Base-by-base conservation (phyloP, 35 echinoderm and acorn worm species). In the Apostichopus japonicus region DNA sequence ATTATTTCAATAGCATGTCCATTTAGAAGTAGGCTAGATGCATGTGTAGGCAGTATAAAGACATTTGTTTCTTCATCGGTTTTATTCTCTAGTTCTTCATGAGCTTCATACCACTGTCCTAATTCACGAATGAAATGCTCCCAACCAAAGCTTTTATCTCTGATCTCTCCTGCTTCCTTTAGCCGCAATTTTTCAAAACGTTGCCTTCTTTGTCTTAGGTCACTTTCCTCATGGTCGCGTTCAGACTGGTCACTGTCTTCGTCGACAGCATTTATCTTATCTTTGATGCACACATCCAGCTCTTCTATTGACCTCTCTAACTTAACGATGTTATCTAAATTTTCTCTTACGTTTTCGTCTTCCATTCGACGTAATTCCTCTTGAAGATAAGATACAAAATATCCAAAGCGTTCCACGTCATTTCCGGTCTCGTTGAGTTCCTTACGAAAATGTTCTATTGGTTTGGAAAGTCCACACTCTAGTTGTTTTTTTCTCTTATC, bases 401-500 rank as follows among this genome's bases (percentile, higher is more conserved):
- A 58, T 5, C 54, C 53, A 13, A 87, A 44, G 8, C 24, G 51
- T 53, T 24, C 53, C 53, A 44, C 27, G 51, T 80, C 53, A 51
- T 80, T 5, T 17, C 6, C 17, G 15, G 17, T 58, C 6, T 58
- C 13, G 9, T 87, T 58, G 24, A 80, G 22, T 80, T 22, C 24
- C 11, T 53, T 44, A 6, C 51, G 79, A 44, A 87, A 65, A 9
- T 10, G n/a, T 21, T 6, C 10, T 9, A 58, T 56, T 21, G 19
- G 10, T 3, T 87, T 87, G 23, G 86, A 88, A 23, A 88, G 62
- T 25, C 86, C 86, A 65, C 58, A 65, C 2, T 10, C 19, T 13
- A 65, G 24, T 25, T 88, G 86, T 51, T 61, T 22, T 24, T 88
- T 63, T 88, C 86, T 88, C 58, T 88, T 23, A 67, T 88, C 86